Conservation (phyloP, 1,140 invertebrate genomes). For the Leptopilina clavipes region DNA sequence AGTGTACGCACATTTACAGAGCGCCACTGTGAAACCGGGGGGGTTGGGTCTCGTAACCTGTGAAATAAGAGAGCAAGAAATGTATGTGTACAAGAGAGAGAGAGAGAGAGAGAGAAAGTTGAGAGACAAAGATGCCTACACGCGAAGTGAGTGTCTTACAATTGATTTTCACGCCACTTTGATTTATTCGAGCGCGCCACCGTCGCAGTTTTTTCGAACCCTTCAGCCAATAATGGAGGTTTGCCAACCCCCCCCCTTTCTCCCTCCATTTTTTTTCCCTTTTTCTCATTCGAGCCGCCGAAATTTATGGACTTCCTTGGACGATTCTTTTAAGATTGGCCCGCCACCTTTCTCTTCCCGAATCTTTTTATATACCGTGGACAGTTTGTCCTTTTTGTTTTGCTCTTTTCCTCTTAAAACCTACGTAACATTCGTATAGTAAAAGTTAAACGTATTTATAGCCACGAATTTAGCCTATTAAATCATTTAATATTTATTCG, state of each 20-base stretch:
- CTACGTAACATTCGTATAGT: neutral
- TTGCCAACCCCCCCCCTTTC: conserved; percentile 50
- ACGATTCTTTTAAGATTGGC: conserved; percentile 63
- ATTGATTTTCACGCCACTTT: conserved; percentile 71
- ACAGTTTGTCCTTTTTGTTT: conserved; percentile 35
- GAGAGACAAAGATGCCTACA: conserved; percentile 39
- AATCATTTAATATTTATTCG: too few relatives aligned
- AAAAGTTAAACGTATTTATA: neutral
- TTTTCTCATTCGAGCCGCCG: conserved; percentile 20
- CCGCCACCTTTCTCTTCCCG: conserved; percentile 51
- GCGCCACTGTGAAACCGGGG: conserved; percentile 1
- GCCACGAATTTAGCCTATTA: too few relatives aligned
- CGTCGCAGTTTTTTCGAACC: conserved; percentile 61
- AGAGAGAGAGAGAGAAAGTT: conserved; percentile 36
- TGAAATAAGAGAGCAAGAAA: conserved; percentile 21
- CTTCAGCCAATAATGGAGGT: conserved; percentile 54
- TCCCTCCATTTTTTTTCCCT: neutral
- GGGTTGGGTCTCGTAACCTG: conserved; percentile 32
- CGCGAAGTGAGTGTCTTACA: conserved; percentile 61
- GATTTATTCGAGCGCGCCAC: conserved; percentile 66
- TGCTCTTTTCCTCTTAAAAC: conserved; percentile 12
- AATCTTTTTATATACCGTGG: conserved; percentile 19
- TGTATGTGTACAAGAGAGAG: conserved; percentile 2
- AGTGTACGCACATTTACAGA: conserved; percentile 29
- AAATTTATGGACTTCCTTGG: conserved; percentile 66